Base-by-base conservation (phyloP, 2,888 invertebrate species). In the Patella depressa region DNA sequence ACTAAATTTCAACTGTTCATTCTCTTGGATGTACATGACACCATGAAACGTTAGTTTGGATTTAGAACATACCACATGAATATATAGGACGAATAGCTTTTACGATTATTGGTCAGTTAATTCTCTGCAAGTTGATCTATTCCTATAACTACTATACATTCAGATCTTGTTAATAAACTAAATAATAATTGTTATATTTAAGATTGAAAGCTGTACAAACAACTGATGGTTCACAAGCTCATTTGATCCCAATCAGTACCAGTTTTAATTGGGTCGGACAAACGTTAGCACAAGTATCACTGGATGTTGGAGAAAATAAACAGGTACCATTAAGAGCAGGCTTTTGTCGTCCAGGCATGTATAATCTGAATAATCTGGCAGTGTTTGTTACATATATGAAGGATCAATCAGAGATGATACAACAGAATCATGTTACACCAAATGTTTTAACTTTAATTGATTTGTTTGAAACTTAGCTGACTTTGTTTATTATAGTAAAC, bases 261-360 rank as follows among this genome's bases (percentile, higher is more conserved):
- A 77, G 84, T 53, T 89, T 90, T 82, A 85, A 88, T 14, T 91
- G 91, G 91, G 86, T 88, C 3, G 87, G 89, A 12, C 87, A 89
- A 78, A 89, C 90, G 1, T 81, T 88, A 76, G 88, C 86, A 71
- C 84, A 87, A 75, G 78, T 89, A 59, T 80, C 80, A 71, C 80
- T 90, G 53, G 83, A 81, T 7, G 82, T 88, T 7, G 84, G 86
- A 71, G 85, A 87, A 76, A 84, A 85, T 55, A 78, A 85, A 29
- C 83, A 85, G 15, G 78, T 90, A 78, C 78, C 78, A 17, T 82
- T 91, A 74, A 83, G 85, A 17, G 90, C 89, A 17, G 88, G 89
- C 53, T 89, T 90, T 81, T 86, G 85, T 54, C 85, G 85, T 53
- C 89, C 91, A 5, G 91, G 91, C 7, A 89, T 90, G 53, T 91